These are phyloP conservation scores for Ictalurus punctatus DNA, from an alignment of 2,113 vertebrate genomes.

Conservation along the genomic window DNA sequence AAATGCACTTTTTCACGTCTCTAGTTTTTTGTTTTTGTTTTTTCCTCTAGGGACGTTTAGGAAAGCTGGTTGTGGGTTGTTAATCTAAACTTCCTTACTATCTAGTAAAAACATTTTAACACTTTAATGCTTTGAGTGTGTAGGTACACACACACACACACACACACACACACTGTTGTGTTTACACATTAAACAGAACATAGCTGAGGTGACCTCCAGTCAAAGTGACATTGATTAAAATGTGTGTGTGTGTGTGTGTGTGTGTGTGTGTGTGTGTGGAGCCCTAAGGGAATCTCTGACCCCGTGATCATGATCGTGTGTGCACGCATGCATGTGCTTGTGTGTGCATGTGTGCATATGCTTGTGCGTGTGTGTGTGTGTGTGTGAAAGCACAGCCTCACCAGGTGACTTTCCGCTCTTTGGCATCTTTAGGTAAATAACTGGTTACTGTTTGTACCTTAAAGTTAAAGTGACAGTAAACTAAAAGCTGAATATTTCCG, in stretches of 20 bases:
- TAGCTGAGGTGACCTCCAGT: no score
- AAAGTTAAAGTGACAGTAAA: not conserved
- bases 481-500: not conserved
- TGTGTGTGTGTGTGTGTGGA: not conserved
- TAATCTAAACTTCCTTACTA: not conserved
- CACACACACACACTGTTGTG: not conserved
- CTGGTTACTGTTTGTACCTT: not conserved
- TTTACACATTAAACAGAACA: no score
- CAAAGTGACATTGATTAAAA: no score
- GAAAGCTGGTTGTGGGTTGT: not conserved
- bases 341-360: not conserved
- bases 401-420: not conserved
- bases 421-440: slow-evolving; percentile 7
- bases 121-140: not conserved
- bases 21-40: not conserved
- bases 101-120: not conserved
- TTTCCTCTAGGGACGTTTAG: not conserved
- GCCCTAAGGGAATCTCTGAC: no score
- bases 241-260: not conserved
- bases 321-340: not conserved
- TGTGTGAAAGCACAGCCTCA: not conserved
- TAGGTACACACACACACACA: not conserved
- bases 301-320: no score
- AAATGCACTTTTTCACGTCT: not conserved
- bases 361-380: not conserved